phyloP scores from a whole-genome alignment of 37 sponge, comb jelly and placozoan genomes.

The Agelas oroides region DNA sequence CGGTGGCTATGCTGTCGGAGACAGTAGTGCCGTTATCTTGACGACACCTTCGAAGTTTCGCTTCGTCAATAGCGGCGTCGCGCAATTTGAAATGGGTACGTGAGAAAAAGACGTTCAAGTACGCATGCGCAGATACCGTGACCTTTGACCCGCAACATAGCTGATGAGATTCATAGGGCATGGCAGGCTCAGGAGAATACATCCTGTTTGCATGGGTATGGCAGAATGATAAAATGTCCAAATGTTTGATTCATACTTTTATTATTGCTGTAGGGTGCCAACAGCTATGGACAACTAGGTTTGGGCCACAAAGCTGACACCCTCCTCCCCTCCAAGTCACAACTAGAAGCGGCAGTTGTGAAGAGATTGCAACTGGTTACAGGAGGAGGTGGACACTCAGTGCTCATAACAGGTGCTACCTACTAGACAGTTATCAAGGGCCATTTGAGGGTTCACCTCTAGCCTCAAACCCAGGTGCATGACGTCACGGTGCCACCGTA shows the following conservation, averaged over 20 bases:
- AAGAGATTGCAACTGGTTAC: constrained; percentile 21
- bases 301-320: constrained; percentile 56
- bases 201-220: constrained; percentile 56
- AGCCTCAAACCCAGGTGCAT: too few species aligned
- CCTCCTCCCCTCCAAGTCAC: constrained; percentile 9
- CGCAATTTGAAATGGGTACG: constrained; percentile 19
- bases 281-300: constrained; percentile 84
- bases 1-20: too few species aligned
- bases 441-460: too few species aligned
- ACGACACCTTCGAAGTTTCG: too few species aligned
- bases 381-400: constrained; percentile 80
- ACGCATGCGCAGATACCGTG: constrained; percentile 48
- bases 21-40: too few species aligned
- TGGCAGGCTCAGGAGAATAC: neutral
- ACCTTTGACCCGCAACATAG: neutral
- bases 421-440: neutral
- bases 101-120: constrained; percentile 3
- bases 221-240: too few species aligned
- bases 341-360: neutral
- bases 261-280: constrained; percentile 63
- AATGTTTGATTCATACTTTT: neutral
- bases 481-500: too few species aligned
- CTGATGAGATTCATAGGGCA: neutral
- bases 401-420: constrained; percentile 45
- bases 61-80: too few species aligned